Percentiles rank a stretch among this genome's conserved stretches.
phyloP scores from a whole-genome alignment of 23 tunicate species.

The Ciona savignyi region DNA sequence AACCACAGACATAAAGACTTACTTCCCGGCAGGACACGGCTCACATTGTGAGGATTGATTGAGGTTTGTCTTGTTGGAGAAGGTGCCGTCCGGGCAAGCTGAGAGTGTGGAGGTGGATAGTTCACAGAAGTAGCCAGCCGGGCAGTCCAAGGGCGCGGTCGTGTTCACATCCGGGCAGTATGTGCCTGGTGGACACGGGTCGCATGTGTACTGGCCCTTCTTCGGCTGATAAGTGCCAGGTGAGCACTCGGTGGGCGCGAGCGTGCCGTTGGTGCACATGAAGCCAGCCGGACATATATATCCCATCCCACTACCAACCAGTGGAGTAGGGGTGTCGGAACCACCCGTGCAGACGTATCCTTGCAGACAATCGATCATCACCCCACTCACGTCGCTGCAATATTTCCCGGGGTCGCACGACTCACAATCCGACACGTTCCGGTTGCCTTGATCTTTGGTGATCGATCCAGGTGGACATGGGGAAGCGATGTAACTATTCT shows the following conservation, averaged over 20 bases:
- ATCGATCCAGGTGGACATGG: conserved; percentile 75
- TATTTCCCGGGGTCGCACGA: conserved; percentile 64
- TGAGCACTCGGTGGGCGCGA: conserved; percentile 13
- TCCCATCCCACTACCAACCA: conserved; percentile 31
- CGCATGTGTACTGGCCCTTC: conserved; percentile 30
- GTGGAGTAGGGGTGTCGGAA: conserved; percentile 57
- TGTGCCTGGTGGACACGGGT: conserved; percentile 46
- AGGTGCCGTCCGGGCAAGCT: conserved; percentile 59
- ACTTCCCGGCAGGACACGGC: conserved; percentile 88
- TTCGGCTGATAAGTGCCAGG: conserved; percentile 47
- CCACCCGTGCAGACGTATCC: conserved; percentile 86
- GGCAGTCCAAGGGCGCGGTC: conserved; percentile 42
- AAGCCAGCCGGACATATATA: conserved; percentile 75
- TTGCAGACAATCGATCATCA: conserved; percentile 17
- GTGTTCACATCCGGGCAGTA: conserved; percentile 46
- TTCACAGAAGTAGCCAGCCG: conserved; percentile 62
- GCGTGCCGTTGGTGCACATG: conserved; percentile 33
- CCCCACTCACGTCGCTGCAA: conserved; percentile 38
- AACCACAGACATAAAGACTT: too few relatives aligned
- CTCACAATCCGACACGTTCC: conserved; percentile 26
- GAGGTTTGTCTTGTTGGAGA: conserved; percentile 35
- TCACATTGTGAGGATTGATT: conserved; percentile 20
- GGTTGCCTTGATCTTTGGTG: conserved; percentile 8
- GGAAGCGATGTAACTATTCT: conserved; percentile 31
- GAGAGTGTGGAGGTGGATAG: neutral